Base-by-base conservation (phyloP, 2,113 vertebrate genomes). In the Cheilinus undulatus region DNA sequence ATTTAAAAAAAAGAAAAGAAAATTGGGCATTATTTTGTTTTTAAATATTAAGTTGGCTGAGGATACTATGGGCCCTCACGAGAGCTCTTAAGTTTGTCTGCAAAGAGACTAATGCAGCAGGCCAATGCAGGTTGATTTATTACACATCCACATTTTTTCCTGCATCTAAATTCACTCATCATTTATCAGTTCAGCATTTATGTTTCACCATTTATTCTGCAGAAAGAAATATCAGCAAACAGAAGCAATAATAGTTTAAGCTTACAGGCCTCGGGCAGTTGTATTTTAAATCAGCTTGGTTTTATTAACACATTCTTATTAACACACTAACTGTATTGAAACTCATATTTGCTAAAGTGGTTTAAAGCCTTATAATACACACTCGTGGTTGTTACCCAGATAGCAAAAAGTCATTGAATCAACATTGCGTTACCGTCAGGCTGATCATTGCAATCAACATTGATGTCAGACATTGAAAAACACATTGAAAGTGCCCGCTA, bases 251-350 rank as follows among this genome's bases (percentile, higher is more conserved):
- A 32, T 9, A 26, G 15, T 52, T 76, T 4, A 58, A 46, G 14
- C 50, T 48, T 8, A 10, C 5, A 43, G 12, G 27, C 36, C 36
- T 52, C 24, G 26, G 54, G 66, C 70, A 42, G 49, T 70, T 54
- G 61, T 10, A 45, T 60, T 38, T 64, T 28, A 56, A 19, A 27
- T 46, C 38, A 14, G n/a, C 28, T 40, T 5, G 50, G 12, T 45
- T 45, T 24, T 42, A 34, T 69, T 50, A 26, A 46, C 15, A 67
- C 1, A 0, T 20, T 27, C 49, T 14, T 52, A n/a, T n/a, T n/a
- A n/a, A n/a, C n/a, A n/a, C n/a, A n/a, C n/a, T n/a, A n/a, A 9
- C 0, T 2, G 4, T 19, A 26, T 51, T n/a, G 43, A 53, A 48
- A 28, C 4, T 28, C 56, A 22, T 51, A 5, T 26, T 54, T 56